Base-by-base conservation (phyloP, 1,140 invertebrate species). In the Bombus fervidus region DNA sequence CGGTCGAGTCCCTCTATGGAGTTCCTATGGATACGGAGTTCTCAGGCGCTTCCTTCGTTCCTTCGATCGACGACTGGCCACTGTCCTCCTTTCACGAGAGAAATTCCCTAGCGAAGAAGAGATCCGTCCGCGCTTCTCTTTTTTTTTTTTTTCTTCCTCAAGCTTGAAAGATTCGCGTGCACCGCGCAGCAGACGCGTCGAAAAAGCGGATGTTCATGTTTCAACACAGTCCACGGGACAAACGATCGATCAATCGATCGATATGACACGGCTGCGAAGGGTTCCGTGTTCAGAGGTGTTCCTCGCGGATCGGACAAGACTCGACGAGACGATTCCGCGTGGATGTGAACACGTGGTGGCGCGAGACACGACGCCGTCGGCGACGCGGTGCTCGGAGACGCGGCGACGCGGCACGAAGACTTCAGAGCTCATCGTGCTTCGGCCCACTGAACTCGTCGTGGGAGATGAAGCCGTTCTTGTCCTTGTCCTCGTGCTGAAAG, bases 361-460 rank as follows among this genome's bases (percentile, higher is more conserved):
- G 81, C 85, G 77, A 82, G 79, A 59, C 76, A 71, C 83, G 75
- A 72, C 85, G 82, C 78, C 89, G 69, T 62, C 75, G 82, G 37
- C 62, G 78, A 68, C 57, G 64, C 78, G 85, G 77, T 83, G 85
- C 88, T 87, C 86, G 88, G 74, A 82, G 88, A 89, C 85, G 83
- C 76, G 83, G 85, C 66, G 79, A 84, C 85, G 83, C 72, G 66
- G 64, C 79, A 68, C 72, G 77, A 82, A 81, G 80, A 73, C 86
- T 95, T 97, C 97, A 99, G 91, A 99, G 97, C 95, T 99, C 98
- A 94, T 99, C 99, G 95, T 99, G 98, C 94, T 99, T 99, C 31
- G 98, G 98, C 13, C 98, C 98, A 39, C 97, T 98, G 96, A 99
- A 99, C 94, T 99, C 99, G 47, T 98, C 98, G 95, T 98, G 98